Evolutionary conservation across 2,797 vertebrate genomes (phyloP).

Genomic region (Natrix natrix): DNA sequence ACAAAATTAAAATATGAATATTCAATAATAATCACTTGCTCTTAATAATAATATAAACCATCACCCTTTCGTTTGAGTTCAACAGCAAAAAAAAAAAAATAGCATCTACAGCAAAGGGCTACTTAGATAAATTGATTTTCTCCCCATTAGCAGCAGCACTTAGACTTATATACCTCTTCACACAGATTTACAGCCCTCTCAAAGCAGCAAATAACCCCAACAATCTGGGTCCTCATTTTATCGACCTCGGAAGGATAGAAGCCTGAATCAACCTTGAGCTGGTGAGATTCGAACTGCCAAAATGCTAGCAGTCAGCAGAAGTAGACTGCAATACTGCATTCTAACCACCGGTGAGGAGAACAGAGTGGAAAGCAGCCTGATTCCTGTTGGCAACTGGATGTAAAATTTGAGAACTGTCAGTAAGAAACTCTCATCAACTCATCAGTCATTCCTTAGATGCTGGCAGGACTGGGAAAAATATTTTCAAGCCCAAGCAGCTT

Average conservation of each 20-base stretch:
- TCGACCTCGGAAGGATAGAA: no score
- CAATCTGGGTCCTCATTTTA: no score
- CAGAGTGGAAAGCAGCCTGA: background rate
- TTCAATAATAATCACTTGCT: background rate
- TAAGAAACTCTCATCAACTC: background rate
- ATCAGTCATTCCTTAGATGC: background rate
- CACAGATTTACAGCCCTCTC: no score
- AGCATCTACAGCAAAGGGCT: background rate
- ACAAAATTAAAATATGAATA: background rate
- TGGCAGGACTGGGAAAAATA: background rate
- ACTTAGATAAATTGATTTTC: background rate
- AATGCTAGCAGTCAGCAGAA: no score
- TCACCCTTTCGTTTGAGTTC: background rate
- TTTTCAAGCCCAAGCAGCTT: background rate
- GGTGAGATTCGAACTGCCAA: no score
- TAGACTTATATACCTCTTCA: no score
- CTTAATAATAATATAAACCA: background rate
- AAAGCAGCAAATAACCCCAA: no score
- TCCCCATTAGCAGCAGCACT: background rate
- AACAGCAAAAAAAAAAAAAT: background rate
- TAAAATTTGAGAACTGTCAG: background rate
- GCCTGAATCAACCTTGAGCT: no score
- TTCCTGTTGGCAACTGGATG: background rate
- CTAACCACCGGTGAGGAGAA: background rate
- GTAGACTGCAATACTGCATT: no score